Evolutionary conservation across 2,888 invertebrate genomes (phyloP).

Genomic region (Cabera pusaria): DNA sequence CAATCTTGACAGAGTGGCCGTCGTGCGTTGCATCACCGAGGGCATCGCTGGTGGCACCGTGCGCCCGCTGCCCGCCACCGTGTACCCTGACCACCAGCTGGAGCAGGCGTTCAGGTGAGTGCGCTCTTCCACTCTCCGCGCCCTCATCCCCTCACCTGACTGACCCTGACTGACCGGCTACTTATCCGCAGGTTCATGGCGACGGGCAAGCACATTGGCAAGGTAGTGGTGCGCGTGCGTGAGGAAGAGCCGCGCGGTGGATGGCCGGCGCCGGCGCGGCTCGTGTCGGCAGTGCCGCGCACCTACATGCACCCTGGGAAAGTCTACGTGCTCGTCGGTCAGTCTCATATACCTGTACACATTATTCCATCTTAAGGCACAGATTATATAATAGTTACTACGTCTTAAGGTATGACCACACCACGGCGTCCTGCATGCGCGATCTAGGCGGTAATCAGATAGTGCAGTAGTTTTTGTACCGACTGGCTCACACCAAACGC

Average conservation of each 20-base stretch:
- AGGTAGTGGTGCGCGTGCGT: constrained; percentile 95
- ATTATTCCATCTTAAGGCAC: no score
- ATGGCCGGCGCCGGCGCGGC: constrained; percentile 71
- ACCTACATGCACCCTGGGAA: constrained; percentile 92
- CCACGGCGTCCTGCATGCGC: no score
- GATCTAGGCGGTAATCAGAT: no score
- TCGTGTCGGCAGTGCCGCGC: constrained; percentile 91
- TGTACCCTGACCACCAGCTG: constrained; percentile 93
- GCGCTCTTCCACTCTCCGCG: neutral
- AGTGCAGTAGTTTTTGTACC: no score
- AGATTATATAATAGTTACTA: no score
- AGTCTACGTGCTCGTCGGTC: constrained; percentile 90
- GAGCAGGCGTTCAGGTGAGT: constrained; percentile 93
- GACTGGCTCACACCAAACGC: no score
- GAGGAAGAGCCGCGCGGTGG: constrained; percentile 87
- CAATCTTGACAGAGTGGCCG: constrained; percentile 87
- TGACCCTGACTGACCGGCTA: neutral
- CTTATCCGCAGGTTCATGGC: constrained; percentile 89
- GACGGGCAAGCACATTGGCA: constrained; percentile 98
- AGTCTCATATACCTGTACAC: no score
- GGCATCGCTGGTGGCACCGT: constrained; percentile 96
- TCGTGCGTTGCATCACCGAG: constrained; percentile 90
- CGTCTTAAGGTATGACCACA: no score
- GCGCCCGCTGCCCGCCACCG: constrained; percentile 93
- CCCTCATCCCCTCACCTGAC: neutral